Conservation (phyloP, 2,888 invertebrate species). For the Blastobasis adustella region DNA sequence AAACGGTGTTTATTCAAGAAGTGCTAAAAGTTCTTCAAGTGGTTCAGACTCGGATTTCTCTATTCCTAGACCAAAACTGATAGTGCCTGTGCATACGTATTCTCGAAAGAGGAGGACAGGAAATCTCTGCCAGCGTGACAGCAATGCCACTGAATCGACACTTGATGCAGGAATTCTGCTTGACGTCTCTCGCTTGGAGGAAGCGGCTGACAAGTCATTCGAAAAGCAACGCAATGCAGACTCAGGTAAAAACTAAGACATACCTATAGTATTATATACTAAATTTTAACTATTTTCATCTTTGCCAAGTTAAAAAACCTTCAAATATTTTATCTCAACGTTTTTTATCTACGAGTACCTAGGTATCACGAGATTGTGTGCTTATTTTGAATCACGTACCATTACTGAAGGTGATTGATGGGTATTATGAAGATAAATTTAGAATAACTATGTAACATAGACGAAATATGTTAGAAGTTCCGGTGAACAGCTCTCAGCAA, state of each 20-base stretch:
- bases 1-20: constrained; percentile 46
- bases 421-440: constrained; percentile 5
- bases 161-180: constrained; percentile 59
- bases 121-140: constrained; percentile 75
- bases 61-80: constrained; percentile 89
- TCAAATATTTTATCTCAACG: constrained; percentile 4
- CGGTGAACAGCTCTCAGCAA: too few species aligned
- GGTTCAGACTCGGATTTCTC: constrained; percentile 81
- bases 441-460: too few species aligned
- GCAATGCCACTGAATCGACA: constrained; percentile 59
- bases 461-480: too few species aligned
- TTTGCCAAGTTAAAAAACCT: not conserved
- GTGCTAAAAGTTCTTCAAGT: constrained; percentile 71
- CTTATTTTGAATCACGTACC: constrained; percentile 8
- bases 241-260: constrained; percentile 40
- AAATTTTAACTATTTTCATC: not conserved
- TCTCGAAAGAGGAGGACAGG: constrained; percentile 86
- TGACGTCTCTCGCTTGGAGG: constrained; percentile 53
- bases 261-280: not conserved
- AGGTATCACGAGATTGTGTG: constrained; percentile 9
- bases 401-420: constrained; percentile 46
- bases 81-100: constrained; percentile 92
- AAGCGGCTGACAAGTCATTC: constrained; percentile 24
- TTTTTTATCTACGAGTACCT: not conserved
- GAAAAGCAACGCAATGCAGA: constrained; percentile 41